These are phyloP conservation scores for Marisa cornuarietis DNA, from an alignment of 1,140 invertebrate species.

Conservation along the genomic window DNA sequence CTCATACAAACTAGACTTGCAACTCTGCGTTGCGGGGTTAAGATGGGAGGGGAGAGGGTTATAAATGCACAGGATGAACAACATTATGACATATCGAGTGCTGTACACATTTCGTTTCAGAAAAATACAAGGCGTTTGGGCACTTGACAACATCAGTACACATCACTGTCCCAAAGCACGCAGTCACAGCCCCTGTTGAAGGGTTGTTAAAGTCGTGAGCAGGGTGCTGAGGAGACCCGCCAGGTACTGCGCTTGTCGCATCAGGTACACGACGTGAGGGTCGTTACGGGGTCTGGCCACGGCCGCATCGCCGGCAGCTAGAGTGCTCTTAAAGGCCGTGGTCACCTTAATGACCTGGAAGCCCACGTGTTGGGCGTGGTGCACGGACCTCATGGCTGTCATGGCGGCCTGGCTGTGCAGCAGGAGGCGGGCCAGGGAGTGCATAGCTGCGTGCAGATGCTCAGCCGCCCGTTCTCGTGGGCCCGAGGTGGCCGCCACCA, in stretches of 20 bases:
- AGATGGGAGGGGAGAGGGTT: too few species aligned
- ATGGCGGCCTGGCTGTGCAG: slow-evolving; percentile 67
- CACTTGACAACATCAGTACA: too few species aligned
- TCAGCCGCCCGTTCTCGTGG: slow-evolving; percentile 70
- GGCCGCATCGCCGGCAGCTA: slow-evolving; percentile 65
- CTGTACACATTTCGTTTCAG: too few species aligned
- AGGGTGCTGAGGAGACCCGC: slow-evolving; percentile 83
- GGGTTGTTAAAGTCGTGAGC: slow-evolving; percentile 76
- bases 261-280: slow-evolving; percentile 69
- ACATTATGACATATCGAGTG: too few species aligned
- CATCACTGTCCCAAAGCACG: too few species aligned
- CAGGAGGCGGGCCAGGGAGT: slow-evolving; percentile 58
- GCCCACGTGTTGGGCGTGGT: slow-evolving; percentile 82
- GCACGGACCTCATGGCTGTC: slow-evolving; percentile 74
- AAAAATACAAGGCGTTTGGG: too few species aligned
- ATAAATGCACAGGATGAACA: too few species aligned
- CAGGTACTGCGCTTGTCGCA: slow-evolving; percentile 80
- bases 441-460: slow-evolving; percentile 62
- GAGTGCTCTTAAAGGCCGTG: slow-evolving; percentile 75
- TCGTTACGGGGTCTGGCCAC: slow-evolving; percentile 62
- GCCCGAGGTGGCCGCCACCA: slow-evolving; percentile 82
- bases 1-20: too few species aligned
- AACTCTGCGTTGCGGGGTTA: too few species aligned
- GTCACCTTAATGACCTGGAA: slow-evolving; percentile 82
- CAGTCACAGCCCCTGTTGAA: not conserved